These are phyloP conservation scores for Alsophila aescularia DNA, from an alignment of 2,888 invertebrate genomes.

Conservation along the genomic window DNA sequence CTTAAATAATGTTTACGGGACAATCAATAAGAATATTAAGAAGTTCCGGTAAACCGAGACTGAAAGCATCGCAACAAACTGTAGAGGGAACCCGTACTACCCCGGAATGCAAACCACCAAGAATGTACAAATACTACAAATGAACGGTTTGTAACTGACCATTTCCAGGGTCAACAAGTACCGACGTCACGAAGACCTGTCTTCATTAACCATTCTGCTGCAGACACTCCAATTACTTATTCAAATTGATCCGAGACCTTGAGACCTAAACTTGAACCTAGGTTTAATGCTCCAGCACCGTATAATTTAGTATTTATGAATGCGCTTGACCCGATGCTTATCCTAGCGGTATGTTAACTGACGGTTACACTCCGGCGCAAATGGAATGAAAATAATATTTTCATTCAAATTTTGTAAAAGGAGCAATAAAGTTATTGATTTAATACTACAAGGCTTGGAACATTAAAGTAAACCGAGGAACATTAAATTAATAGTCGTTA, in stretches of 20 bases:
- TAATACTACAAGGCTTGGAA: conserved; percentile 5
- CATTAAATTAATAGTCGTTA: conserved; percentile 8
- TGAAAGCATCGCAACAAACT: background rate
- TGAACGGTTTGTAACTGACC: conserved; percentile 21
- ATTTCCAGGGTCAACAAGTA: conserved; percentile 23
- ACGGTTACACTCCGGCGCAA: conserved; percentile 36
- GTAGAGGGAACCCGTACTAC: background rate
- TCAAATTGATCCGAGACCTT: conserved; percentile 45
- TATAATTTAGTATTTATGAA: conserved; percentile 65
- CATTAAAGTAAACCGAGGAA: conserved; percentile 12
- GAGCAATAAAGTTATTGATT: conserved; percentile 18
- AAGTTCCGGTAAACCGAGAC: background rate
- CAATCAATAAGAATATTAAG: background rate
- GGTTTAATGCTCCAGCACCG: conserved; percentile 45
- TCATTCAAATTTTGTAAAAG: conserved; percentile 13
- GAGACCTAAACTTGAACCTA: conserved; percentile 51
- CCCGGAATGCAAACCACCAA: conserved; percentile 9
- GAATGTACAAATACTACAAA: conserved; percentile 5
- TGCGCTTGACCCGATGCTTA: conserved; percentile 59
- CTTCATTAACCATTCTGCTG: conserved; percentile 25
- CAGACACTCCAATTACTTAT: conserved; percentile 42
- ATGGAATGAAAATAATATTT: conserved; percentile 13
- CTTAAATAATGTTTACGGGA: background rate
- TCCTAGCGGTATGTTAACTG: conserved; percentile 68
- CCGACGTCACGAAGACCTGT: conserved; percentile 23